Percentiles rank a stretch among this genome's conserved stretches.
phyloP scores from a whole-genome alignment of 2,113 vertebrate genomes.

The Rhizomys pruinosus region DNA sequence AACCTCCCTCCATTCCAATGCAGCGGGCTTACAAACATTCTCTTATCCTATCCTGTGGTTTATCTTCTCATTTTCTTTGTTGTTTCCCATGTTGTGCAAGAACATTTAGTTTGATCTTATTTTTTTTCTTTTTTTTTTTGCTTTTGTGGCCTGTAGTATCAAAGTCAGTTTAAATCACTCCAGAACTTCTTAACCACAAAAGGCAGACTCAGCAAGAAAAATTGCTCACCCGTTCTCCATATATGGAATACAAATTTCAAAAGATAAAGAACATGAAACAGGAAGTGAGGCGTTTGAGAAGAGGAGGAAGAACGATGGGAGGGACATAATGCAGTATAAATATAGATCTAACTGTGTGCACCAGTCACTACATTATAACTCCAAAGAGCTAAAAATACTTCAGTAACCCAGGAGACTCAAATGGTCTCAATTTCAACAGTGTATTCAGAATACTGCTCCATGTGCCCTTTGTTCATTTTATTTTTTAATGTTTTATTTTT shows the following conservation, averaged over 20 bases:
- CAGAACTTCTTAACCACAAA: neutral
- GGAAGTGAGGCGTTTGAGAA: neutral
- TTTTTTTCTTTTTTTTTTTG: no score
- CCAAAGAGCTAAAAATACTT: neutral
- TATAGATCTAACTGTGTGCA: neutral
- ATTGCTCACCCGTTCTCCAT: no score
- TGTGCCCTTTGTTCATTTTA: neutral
- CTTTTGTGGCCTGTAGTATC: neutral
- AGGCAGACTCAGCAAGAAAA: neutral
- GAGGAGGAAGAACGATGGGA: neutral
- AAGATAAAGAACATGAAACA: neutral
- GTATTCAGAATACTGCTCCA: neutral
- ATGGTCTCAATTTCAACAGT: neutral
- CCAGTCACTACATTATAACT: neutral
- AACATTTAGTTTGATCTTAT: no score
- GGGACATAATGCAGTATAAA: neutral
- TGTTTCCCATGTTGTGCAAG: neutral
- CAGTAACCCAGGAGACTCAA: neutral
- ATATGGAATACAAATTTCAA: neutral
- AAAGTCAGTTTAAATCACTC: neutral
- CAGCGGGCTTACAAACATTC: neutral
- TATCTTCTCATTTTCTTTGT: neutral
- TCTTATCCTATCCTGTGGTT: neutral
- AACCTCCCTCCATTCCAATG: neutral
- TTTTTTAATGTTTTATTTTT: neutral